Evolutionary conservation across 1,140 invertebrate species (phyloP), one percentile per base, ranked within the genome.

Genomic region (Caerostris extrusa): DNA sequence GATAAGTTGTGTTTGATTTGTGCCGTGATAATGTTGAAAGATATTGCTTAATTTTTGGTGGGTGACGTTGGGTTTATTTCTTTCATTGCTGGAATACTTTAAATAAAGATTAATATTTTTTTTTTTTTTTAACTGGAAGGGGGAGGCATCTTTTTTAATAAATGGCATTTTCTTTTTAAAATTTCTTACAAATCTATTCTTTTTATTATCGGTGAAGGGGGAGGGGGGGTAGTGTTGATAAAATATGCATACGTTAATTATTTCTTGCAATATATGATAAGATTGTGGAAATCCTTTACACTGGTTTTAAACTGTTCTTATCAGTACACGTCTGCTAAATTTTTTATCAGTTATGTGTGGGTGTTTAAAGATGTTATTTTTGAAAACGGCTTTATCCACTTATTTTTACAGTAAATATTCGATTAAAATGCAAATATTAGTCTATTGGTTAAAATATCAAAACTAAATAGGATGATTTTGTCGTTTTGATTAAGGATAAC

Each of bases 1-100:
- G 71, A 77, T 77, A 53, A 77, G 34, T 50, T 77, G 34, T 77
- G 71, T 77, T 77, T 77, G 34, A 77, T 77, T 77, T 77, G 71
- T 77, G 71, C 71, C 53, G 50, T 53, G 71, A 77, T 77, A 77
- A 77, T 77, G 10, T 34, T 34, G 7, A 53, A 77, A 77, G 7
- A 77, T 77, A 77, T 77, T 50, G 71, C 71, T 77, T 77, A 53
- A 77, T 77, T 77, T 77, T 34, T 53, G 71, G 50, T 50, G 8
- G 71, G 71, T 77, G 71, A 77, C 71, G 8, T 50, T 14, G n/a
- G 7, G n/a, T 7, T 12, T 77, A 77, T 77, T 77, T 77, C 34
- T 77, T 50, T 77, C 12, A 50, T 34, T 77, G 4, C 53, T 34
- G 34, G 50, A 10, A 50, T 50, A 34, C 34, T 50, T 77, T 77